phyloP scores from a whole-genome alignment of 2,113 vertebrate genomes.

The Colinus virginianus region DNA sequence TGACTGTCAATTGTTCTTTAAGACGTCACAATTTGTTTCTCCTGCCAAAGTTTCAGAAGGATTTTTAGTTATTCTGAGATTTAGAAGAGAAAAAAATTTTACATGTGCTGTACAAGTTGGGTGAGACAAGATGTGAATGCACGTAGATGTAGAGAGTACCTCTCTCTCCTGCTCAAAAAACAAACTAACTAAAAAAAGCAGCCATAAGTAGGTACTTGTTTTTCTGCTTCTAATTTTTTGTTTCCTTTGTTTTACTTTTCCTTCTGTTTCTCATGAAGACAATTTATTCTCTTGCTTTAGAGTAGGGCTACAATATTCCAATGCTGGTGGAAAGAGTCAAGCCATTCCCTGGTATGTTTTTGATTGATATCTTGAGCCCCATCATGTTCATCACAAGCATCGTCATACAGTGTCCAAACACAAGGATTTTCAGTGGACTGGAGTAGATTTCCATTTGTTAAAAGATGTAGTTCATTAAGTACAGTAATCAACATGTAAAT shows the following conservation, averaged over 20 bases:
- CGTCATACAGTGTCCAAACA: not conserved
- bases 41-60: not conserved
- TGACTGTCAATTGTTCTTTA: not conserved
- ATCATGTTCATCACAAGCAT: not conserved
- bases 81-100: not conserved
- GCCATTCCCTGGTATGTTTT: not conserved
- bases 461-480: not conserved
- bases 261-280: not conserved
- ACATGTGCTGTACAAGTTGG: not conserved
- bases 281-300: not conserved
- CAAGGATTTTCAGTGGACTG: not conserved
- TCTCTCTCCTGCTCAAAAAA: too few species aligned
- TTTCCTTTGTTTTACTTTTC: not conserved
- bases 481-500: not conserved
- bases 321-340: not conserved
- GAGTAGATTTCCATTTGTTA: not conserved
- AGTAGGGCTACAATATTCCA: not conserved
- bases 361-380: not conserved
- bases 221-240: not conserved
- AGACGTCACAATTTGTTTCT: not conserved
- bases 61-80: not conserved
- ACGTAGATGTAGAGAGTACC: not conserved
- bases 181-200: not conserved
- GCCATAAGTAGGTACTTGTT: not conserved
- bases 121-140: not conserved